Conservation (phyloP, 1,140 invertebrate genomes). For the Aphelenchoides besseyi region DNA sequence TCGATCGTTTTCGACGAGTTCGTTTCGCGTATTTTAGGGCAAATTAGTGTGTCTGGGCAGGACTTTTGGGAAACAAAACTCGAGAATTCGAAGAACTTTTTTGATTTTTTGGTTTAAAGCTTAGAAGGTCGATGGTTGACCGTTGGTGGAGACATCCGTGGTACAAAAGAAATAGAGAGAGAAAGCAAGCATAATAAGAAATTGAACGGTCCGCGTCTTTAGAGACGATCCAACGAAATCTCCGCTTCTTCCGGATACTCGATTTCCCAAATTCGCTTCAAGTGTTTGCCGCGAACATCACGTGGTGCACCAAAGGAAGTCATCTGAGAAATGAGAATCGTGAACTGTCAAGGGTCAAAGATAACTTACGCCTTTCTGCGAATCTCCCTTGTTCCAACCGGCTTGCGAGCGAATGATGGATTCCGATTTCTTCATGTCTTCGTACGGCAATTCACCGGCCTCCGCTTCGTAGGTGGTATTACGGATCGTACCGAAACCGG, state of each 20-base stretch:
- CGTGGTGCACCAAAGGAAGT: constrained; percentile 56
- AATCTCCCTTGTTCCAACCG: constrained; percentile 46
- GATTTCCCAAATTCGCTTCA: constrained; percentile 59
- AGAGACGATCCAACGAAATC: constrained; percentile 48
- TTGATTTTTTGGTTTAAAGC: not conserved
- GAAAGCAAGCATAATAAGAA: not conserved
- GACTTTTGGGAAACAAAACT: too few relatives aligned
- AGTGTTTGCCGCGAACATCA: constrained; percentile 59
- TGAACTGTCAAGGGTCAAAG: not conserved
- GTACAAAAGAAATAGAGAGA: not conserved
- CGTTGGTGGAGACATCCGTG: not conserved
- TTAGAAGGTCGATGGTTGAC: not conserved
- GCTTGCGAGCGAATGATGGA: constrained; percentile 61
- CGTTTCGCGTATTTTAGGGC: too few relatives aligned
- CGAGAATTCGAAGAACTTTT: not conserved
- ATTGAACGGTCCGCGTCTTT: not conserved
- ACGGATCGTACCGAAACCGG: constrained; percentile 39
- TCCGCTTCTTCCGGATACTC: constrained; percentile 53
- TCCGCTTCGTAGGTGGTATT: constrained; percentile 63
- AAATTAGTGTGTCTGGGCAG: too few relatives aligned
- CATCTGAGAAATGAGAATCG: too few relatives aligned
- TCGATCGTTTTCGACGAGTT: too few relatives aligned
- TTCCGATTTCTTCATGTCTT: constrained; percentile 63
- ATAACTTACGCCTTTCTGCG: too few relatives aligned
- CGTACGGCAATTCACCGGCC: constrained; percentile 61